phyloP scores from a whole-genome alignment of 2,888 invertebrate genomes.

The Meiosimyza decipiens region DNA sequence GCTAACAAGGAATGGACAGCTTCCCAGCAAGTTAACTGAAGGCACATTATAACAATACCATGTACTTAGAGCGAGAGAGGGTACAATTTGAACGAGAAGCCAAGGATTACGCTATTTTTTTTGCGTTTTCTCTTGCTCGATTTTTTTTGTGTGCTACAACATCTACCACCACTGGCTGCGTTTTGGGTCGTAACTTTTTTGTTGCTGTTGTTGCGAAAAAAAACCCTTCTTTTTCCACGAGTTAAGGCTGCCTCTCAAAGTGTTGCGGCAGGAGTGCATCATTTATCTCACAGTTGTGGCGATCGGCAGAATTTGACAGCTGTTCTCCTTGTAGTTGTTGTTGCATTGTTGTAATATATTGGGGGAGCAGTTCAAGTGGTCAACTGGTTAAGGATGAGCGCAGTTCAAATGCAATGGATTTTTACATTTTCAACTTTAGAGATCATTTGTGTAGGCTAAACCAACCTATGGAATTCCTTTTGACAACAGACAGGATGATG shows the following conservation, averaged over 20 bases:
- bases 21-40: not conserved
- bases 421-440: not conserved
- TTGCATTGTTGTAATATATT: not conserved
- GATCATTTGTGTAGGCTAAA: not conserved
- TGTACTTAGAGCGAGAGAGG: not conserved
- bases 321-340: not conserved
- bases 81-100: not conserved
- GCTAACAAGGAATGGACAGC: slow-evolving; percentile 32
- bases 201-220: slow-evolving; percentile 2
- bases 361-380: slow-evolving; percentile 19
- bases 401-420: slow-evolving; percentile 1
- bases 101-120: slow-evolving; percentile 26
- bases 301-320: slow-evolving; percentile 33
- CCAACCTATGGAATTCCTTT: not conserved
- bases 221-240: slow-evolving; percentile 3
- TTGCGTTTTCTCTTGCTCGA: not conserved
- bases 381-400: slow-evolving; percentile 20
- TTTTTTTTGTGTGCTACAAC: not conserved
- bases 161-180: not conserved
- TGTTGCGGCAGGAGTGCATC: slow-evolving; percentile 24
- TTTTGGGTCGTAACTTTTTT: slow-evolving; percentile 7
- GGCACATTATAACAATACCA: slow-evolving; percentile 14
- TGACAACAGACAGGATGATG: not conserved
- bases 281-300: slow-evolving; percentile 34
- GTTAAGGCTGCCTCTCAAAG: slow-evolving; percentile 4